Evolutionary conservation across 2,113 vertebrate genomes (phyloP), one percentile per base, ranked within the genome.

Genomic region (Labeo rohita): DNA sequence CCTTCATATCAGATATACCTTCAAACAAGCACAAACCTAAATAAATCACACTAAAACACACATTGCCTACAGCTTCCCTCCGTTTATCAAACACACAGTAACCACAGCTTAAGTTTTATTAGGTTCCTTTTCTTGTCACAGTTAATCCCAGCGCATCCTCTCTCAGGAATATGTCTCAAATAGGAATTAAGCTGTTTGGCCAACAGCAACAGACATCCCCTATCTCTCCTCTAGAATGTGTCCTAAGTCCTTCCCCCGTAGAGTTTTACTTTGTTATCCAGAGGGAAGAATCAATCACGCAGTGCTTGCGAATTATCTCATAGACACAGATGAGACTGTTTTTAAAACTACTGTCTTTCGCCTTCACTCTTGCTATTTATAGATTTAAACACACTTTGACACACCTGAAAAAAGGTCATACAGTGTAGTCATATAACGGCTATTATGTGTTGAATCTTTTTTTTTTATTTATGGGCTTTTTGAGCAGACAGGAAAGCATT

Each of bases 101-200:
- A 73, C 50, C 72, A 61, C 39, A 36, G 39, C 21, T 86, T n/a
- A 56, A 50, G 68, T 86, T 75, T 72, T 88, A 86, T 79, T 83
- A 84, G 76, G 47, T 74, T 88, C 28, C 76, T 79, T 88, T 74
- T 65, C 80, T 49, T 56, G 34, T 86, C 84, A 86, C 65, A 74
- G 80, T 61, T 66, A 83, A 80, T 80, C 56, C 70, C 83, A 54
- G 47, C 45, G 66, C 74, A 85, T 34, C 45, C 47, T 79, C 79
- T 86, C 68, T 36, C 47, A 66, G 47, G 68, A 86, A 86, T 83
- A 39, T 77, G 59, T 88, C 43, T 85, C 66, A 78, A 84, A 63
- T 16, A 84, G 85, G 28, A 73, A 78, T 87, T 85, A 87, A 80
- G 68, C 36, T 47, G 47, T 61, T 84, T 68, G 82, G 36, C 66